Conservation (phyloP, 2,797 vertebrate genomes). For the Mallotus villosus region DNA sequence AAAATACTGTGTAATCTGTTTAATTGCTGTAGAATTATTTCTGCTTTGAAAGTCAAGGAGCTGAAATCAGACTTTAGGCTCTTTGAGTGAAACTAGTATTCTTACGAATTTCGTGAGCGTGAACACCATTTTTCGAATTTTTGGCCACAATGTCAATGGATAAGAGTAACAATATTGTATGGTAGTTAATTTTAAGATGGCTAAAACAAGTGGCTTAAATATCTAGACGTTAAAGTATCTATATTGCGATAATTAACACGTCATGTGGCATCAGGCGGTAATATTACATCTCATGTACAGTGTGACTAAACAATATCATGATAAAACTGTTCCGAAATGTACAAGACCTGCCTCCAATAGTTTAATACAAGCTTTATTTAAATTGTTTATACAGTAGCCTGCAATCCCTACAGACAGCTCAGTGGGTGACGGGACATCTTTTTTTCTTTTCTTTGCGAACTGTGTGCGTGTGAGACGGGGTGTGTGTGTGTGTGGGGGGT, state of each 20-base stretch:
- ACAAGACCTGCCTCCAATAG: too few relatives aligned
- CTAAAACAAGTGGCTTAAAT: too few relatives aligned
- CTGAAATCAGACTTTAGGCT: neutral
- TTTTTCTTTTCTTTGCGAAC: constrained; percentile 46
- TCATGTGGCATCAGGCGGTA: too few relatives aligned
- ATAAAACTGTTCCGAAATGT: too few relatives aligned
- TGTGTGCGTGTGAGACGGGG: neutral
- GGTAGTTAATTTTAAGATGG: too few relatives aligned
- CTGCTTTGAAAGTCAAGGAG: neutral
- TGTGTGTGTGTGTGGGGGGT: constrained; percentile 10
- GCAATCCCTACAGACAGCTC: constrained; percentile 69
- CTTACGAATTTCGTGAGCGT: neutral
- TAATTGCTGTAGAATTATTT: neutral
- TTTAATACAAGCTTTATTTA: constrained; percentile 13
- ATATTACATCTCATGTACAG: too few relatives aligned
- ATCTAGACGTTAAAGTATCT: too few relatives aligned
- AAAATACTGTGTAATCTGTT: neutral
- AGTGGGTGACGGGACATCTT: constrained; percentile 71
- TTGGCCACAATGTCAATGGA: too few relatives aligned
- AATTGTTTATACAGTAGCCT: constrained; percentile 32
- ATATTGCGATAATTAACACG: too few relatives aligned
- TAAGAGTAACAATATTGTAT: too few relatives aligned
- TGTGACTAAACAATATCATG: neutral
- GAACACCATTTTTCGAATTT: neutral
- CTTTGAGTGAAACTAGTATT: neutral